Conservation (phyloP, 2,888 invertebrate species). For the Cephalotes varians region DNA sequence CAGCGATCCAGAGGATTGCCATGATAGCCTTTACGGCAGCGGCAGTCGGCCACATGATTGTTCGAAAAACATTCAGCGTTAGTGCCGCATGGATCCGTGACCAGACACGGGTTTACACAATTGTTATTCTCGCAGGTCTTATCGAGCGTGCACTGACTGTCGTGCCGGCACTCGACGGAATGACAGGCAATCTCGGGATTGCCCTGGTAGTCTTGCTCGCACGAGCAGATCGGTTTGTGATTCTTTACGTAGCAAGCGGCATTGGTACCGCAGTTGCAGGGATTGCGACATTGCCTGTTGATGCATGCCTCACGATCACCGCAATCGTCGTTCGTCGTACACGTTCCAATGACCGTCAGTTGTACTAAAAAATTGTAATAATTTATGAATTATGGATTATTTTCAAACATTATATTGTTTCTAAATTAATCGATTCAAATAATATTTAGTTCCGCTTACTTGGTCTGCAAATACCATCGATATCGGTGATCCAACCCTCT, state of each 20-base stretch:
- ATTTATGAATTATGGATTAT: not conserved
- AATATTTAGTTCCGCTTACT: conserved; percentile 81
- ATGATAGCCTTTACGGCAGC: conserved; percentile 92
- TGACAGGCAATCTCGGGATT: conserved; percentile 94
- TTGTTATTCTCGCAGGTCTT: conserved; percentile 94
- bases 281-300: conserved; percentile 94
- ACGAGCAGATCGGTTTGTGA: conserved; percentile 95
- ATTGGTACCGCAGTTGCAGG: conserved; percentile 95
- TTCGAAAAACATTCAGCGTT: conserved; percentile 94
- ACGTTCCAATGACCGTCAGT: conserved; percentile 88
- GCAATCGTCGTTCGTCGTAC: conserved; percentile 93
- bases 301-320: conserved; percentile 93
- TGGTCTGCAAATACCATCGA: conserved; percentile 92
- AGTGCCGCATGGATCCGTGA: conserved; percentile 92
- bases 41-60: conserved; percentile 91
- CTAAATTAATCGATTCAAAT: not conserved
- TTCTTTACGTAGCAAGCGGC: conserved; percentile 93
- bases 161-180: conserved; percentile 92
- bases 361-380: conserved; percentile 87
- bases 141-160: conserved; percentile 93
- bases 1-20: conserved; percentile 93
- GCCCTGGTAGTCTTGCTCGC: conserved; percentile 94
- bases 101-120: conserved; percentile 94
- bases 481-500: conserved; percentile 93
- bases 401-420: not conserved